Base-by-base conservation (phyloP, 1,140 invertebrate species). In the Periplaneta americana region DNA sequence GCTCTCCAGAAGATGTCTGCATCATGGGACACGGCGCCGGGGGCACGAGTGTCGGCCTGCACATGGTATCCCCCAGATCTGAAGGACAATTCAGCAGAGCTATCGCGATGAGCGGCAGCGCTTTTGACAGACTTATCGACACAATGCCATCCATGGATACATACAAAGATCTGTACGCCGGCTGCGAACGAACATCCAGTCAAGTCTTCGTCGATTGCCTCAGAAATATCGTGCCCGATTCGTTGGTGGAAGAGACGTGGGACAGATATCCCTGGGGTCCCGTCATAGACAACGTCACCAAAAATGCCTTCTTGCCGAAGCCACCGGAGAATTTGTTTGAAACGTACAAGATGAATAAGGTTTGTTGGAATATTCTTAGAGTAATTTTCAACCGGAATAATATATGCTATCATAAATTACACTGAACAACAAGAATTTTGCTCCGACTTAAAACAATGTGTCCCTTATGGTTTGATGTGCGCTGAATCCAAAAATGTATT, bases 1-100 rank as follows among this genome's bases (percentile, higher is more conserved):
- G 98, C 0, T 93, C 97, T 84, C 89, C 93, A 0, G 89, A 93
- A 28, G 95, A 96, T 81, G 93, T 99, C 1, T 96, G 96, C 22
- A 90, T 99, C 11, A 96, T 96, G 86, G 98, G 98, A 0, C 96
- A 98, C 85, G 93, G 93, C 79, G 91, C 94, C 0, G 95, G 95
- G 0, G 94, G 93, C 1, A 91, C 93, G 0, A 95, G 95, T 85
- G 92, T 95, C 2, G 93, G 93, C 1, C 86, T 96, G 0, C 93
- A 95, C 84, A 88, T 94, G 86, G 86, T 92, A 3, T 94, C 93
- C 81, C 90, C 92, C 28, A 86, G 90, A 84, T 93, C 93, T 18
- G 87, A 86, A 80, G 91, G 89, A 22, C 91, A 91, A 78, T 95
- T 94, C 83, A 86, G 90, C 10, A 92, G 91, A 85, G 92, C 92